Conservation (phyloP, 53 echinoderm and acorn worm species). For the Zoroaster sp. region DNA sequence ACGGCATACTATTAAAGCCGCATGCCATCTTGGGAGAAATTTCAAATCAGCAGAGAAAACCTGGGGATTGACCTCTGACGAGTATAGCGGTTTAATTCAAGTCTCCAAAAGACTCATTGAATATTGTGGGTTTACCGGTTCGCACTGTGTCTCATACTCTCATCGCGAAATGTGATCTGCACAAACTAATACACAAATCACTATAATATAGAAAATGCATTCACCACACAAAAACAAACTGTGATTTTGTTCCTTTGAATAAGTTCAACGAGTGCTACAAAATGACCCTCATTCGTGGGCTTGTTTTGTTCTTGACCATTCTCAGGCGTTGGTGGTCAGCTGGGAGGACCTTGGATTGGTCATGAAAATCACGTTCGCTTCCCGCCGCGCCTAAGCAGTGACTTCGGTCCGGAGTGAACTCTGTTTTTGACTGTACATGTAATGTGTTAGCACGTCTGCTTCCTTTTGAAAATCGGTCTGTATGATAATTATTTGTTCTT, state of each 20-base stretch:
- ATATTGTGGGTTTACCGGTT: too few relatives aligned
- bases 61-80: too few relatives aligned
- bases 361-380: not conserved
- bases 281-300: not conserved
- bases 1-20: not conserved
- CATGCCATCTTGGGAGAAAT: too few relatives aligned
- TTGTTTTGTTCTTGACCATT: not conserved
- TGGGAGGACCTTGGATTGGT: not conserved
- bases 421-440: too few relatives aligned
- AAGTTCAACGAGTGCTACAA: not conserved
- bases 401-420: too few relatives aligned
- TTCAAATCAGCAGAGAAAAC: too few relatives aligned
- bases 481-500: not conserved
- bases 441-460: too few relatives aligned
- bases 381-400: not conserved
- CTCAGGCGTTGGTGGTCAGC: not conserved
- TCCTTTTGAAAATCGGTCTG: not conserved
- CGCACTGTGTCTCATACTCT: too few relatives aligned
- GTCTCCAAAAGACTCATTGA: too few relatives aligned
- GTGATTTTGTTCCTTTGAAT: constrained; percentile 6
- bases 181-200: not conserved
- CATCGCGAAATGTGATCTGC: not conserved
- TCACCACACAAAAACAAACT: not conserved
- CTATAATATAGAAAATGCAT: too few relatives aligned
- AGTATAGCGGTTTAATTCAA: too few relatives aligned